phyloP scores from a whole-genome alignment of 1,140 invertebrate species.

The Hirudo medicinalis region DNA sequence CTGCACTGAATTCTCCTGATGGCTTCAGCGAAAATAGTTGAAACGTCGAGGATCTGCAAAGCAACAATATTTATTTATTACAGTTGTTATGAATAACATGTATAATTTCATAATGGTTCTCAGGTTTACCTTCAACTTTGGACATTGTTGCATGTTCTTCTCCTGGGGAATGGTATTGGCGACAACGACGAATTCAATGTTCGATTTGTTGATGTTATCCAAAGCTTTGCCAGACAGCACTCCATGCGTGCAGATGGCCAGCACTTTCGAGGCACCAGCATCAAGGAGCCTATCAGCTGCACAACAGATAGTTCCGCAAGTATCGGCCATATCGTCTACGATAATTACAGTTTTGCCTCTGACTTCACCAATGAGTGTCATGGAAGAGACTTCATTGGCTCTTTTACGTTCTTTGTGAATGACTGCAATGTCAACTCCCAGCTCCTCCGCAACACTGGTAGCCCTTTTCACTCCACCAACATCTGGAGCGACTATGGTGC shows the following conservation, averaged over 20 bases:
- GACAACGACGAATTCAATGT: slow-evolving; percentile 93
- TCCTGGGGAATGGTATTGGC: slow-evolving; percentile 98
- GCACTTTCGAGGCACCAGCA: slow-evolving; percentile 47
- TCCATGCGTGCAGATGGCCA: slow-evolving; percentile 91
- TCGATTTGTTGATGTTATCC: slow-evolving; percentile 82
- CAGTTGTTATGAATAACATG: no score
- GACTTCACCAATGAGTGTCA: slow-evolving; percentile 93
- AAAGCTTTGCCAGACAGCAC: slow-evolving; percentile 94
- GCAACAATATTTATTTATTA: neutral
- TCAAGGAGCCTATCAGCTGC: slow-evolving; percentile 57
- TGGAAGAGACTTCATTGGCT: slow-evolving; percentile 91
- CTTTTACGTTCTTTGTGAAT: slow-evolving; percentile 97
- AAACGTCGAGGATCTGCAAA: slow-evolving; percentile 73
- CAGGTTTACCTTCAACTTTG: slow-evolving; percentile 69
- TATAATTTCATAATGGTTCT: no score
- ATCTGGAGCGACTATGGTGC: slow-evolving; percentile 95
- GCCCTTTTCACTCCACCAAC: slow-evolving; percentile 95
- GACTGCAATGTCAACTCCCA: slow-evolving; percentile 94
- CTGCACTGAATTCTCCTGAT: slow-evolving; percentile 90
- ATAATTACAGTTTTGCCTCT: slow-evolving; percentile 85
- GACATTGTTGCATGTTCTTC: slow-evolving; percentile 82
- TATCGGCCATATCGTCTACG: slow-evolving; percentile 98
- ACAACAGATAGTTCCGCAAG: slow-evolving; percentile 93
- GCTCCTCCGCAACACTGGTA: slow-evolving; percentile 77
- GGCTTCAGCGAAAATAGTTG: slow-evolving; percentile 92